Base-by-base conservation (phyloP, 2,113 vertebrate genomes). In the Trachemys scripta region DNA sequence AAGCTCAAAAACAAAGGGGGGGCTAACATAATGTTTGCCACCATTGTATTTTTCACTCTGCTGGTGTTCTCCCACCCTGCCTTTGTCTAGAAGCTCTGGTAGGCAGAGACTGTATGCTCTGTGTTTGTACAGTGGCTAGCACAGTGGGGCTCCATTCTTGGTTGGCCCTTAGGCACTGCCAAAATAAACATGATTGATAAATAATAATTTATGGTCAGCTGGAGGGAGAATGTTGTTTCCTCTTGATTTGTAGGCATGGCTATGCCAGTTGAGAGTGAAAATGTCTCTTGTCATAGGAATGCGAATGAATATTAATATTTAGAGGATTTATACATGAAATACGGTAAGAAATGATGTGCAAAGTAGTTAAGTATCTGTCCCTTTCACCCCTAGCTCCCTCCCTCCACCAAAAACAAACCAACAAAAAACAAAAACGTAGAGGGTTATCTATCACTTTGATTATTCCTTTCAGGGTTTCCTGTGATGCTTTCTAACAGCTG, bases 181-280 rank as follows among this genome's bases (percentile, higher is more conserved):
- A 72, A 72, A 72, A 72, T 72, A 72, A 72, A 72, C 16, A n/a
- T n/a, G 16, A 69, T 19, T 69, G 35, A 69, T 69, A n/a, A 69
- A 69, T 69, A 27, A 20, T 47, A 49, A 88, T 31, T 80, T 92
- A 84, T 12, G 2, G 8, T 83, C 50, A 86, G 10, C 7, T 72
- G 16, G 10, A 93, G 8, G 24, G 90, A 45, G 65, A 90, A 81
- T 88, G 87, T 96, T 51, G 57, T 92, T 94, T 94, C 17, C 8
- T 22, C 25, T 62, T 84, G 24, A 82, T 78, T 56, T 89, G 8
- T 82, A 78, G 80, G 72, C 75, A 84, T 31, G 56, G 53, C 81
- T 56, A 59, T 79, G 12, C 0, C 10, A 49, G 10, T 50, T 90
- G 29, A 5, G 19, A 56, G 22, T 42, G 59, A 94, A 97, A 96